Base-by-base conservation (phyloP, 2,113 vertebrate genomes). In the Psilopsiagon aurifrons region DNA sequence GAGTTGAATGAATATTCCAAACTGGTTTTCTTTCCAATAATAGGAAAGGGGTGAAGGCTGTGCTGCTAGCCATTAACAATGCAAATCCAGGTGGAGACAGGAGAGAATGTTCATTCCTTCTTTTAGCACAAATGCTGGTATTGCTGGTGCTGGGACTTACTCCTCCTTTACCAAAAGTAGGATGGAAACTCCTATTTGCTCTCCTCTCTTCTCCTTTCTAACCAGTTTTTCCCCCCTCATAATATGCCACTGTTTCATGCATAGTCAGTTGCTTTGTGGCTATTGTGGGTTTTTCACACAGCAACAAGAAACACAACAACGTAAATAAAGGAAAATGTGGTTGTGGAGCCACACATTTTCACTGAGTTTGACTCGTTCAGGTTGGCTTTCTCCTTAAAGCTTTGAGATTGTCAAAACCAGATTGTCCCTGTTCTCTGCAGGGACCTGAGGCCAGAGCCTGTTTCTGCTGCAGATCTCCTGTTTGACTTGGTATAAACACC, bases 311-410 rank as follows among this genome's bases (percentile, higher is more conserved):
- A 68, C 51, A 70, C 17, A 55, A 46, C 81, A 92, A 78, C 69
- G 89, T 15, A 84, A 97, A 93, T 71, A 91, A 87, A 93, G 78
- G 92, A 17, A 46, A 82, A 94, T 33, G 51, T 55, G 43, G 69
- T 55, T 4, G 51, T 17, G 47, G 69, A 84, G 63, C 31, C 60
- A 15, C 88, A 60, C 4, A 3, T 84, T 43, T n/a, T 10, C 5
- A 3, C 19, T 63, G 76, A n/a, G 55, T 67, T 63, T 11, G 79
- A 23, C 27, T 35, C 11, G 59, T 92, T 76, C 25, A 44, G 55
- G 33, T 71, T 81, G 79, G n/a, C 54, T 49, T 57, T 86, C 59
- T 60, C 60, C 59, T 60, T 55, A 37, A 47, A 69, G 83, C 55
- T 60, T 37, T 3, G 35, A 43, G 37, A 14, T 19, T 33, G 24